Evolutionary conservation across 2,888 invertebrate species (phyloP), one percentile per base, ranked within the genome.

Genomic region (Tipula unca): DNA sequence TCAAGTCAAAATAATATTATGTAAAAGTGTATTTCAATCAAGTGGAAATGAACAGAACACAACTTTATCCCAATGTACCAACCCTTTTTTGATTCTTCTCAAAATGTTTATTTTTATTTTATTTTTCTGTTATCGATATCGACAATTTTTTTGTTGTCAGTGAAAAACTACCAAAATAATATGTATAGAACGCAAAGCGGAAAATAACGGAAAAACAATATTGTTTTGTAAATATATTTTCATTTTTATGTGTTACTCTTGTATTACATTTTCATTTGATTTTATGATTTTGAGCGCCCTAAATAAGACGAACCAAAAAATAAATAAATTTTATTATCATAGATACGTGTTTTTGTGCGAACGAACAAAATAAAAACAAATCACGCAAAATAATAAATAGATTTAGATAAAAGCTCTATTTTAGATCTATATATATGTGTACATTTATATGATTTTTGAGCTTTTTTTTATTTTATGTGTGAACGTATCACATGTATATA

Each of bases 221-320:
- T 69, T 69, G 25, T 69, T 69, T 69, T 69, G 69, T 69, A 10
- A 25, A 69, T 25, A 69, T n/a, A 69, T 69, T 25, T 69, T 25
- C 69, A 69, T 69, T 25, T 69, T 69, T 69, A 69, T 69, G 25
- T 69, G 69, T 69, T 69, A 25, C 69, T 69, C 69, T 69, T 69
- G 69, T 69, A 69, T 25, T 69, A 69, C 69, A 69, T 69, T 69
- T 69, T 69, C 69, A 69, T 69, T 69, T 69, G 69, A 69, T 69
- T 69, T 69, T 69, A 69, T 69, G 69, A 69, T 69, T 25, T 69
- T 69, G 4, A 25, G 25, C 69, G 20, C 69, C 69, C 20, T 10
- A 69, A 20, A 25, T 10, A 69, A 69, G 69, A 25, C 1, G n/a
- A n/a, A n/a, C n/a, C n/a, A n/a, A n/a, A n/a, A n/a, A n/a, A n/a